Conservation (phyloP, 2,888 invertebrate genomes). For the Eulithis testata region DNA sequence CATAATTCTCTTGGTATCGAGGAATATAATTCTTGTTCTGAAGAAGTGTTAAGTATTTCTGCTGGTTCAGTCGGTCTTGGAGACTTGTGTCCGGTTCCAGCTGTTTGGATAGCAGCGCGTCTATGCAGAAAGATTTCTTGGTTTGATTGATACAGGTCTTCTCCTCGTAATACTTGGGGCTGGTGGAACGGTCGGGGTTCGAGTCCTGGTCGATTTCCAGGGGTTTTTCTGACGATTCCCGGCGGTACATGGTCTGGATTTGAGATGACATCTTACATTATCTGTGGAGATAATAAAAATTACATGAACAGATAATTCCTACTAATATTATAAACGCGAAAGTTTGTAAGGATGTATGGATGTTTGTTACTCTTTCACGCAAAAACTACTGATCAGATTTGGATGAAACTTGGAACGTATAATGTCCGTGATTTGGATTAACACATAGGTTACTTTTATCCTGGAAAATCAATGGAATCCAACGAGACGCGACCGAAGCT, state of each 20-base stretch:
- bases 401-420: no score
- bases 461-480: no score
- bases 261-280: conserved; percentile 40
- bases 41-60: conserved; percentile 69
- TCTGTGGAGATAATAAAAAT: conserved; percentile 15
- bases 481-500: no score
- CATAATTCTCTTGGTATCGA: conserved; percentile 74
- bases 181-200: conserved; percentile 64
- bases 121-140: conserved; percentile 95
- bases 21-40: conserved; percentile 76
- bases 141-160: conserved; percentile 69
- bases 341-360: no score
- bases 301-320: no score
- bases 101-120: conserved; percentile 90
- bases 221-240: conserved; percentile 63
- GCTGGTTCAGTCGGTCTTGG: conserved; percentile 68
- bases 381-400: no score
- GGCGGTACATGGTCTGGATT: conserved; percentile 52
- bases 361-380: no score
- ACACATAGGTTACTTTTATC: no score
- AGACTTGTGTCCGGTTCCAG: conserved; percentile 62
- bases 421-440: no score
- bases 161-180: conserved; percentile 74
- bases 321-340: no score
- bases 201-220: conserved; percentile 73